Conservation (phyloP, 2,113 vertebrate genomes). For the Tragelaphus strepsiceros region DNA sequence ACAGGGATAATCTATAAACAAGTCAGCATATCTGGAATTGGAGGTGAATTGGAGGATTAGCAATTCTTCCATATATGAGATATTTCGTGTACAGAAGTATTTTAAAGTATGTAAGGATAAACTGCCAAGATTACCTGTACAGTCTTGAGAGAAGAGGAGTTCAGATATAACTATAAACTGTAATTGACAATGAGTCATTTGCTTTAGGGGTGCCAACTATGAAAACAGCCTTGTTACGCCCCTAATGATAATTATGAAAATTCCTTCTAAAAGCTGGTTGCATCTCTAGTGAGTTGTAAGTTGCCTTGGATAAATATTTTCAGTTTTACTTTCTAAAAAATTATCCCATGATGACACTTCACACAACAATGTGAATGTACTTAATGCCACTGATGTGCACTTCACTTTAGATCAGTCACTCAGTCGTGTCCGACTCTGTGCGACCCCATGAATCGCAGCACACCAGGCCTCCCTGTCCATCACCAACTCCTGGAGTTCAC, state of each 20-base stretch:
- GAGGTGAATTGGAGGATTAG: slow-evolving; percentile 41
- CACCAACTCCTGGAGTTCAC: too few species aligned
- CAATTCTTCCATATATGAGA: neutral
- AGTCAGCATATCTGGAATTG: neutral
- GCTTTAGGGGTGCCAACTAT: slow-evolving; percentile 43
- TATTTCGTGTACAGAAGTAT: slow-evolving; percentile 39
- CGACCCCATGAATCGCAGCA: too few species aligned
- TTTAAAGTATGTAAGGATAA: slow-evolving; percentile 54
- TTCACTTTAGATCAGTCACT: neutral
- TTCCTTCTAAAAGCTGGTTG: slow-evolving; percentile 59
- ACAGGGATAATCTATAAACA: neutral
- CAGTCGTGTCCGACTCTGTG: too few species aligned
- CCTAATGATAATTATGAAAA: slow-evolving; percentile 62
- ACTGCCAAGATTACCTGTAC: slow-evolving; percentile 64
- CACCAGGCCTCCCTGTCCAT: too few species aligned
- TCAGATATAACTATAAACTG: slow-evolving; percentile 72
- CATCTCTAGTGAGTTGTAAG: slow-evolving; percentile 31
- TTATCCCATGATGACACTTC: neutral
- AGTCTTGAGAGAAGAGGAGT: slow-evolving; percentile 55
- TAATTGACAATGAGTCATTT: slow-evolving; percentile 68
- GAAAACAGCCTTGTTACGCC: slow-evolving; percentile 61
- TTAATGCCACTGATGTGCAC: neutral
- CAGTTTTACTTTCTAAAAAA: slow-evolving; percentile 25
- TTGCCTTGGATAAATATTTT: slow-evolving; percentile 29
- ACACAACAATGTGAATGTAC: neutral